Evolutionary conservation across 2,888 invertebrate species (phyloP), one percentile per base, ranked within the genome.

Genomic region (Cephalotes varians): DNA sequence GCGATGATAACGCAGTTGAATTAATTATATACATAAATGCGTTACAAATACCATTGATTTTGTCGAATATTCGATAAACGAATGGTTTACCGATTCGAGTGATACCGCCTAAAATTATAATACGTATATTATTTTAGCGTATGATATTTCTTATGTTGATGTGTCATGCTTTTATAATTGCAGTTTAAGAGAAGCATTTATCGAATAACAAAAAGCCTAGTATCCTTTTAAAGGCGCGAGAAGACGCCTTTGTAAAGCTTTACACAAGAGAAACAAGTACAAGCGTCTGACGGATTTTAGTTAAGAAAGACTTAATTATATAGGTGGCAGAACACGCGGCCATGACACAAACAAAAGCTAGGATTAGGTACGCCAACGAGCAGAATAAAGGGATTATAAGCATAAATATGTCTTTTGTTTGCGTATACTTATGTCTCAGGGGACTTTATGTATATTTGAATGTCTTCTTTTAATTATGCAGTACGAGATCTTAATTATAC

Each of bases 281-380:
- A 62, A 60, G 34, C 64, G 60, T 56, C 18, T 28, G 81, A 74
- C 49, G 76, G 64, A 83, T 80, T 85, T 85, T 71, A 80, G 58
- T 69, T 71, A 79, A 83, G 74, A 80, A 54, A 44, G 18, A 65
- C 82, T 72, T 83, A 83, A 83, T 83, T 83, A 83, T 62, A 31
- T 74, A 67, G 44, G 49, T 56, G 73, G 28, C 25, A n/a, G 37
- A 54, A 79, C 28, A 67, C 44, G 49, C 15, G 72, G 34, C 37
- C 47, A 25, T 62, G 72, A 47, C 49, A 49, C 12, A 44, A 67
- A 82, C 79, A 71, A 69, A 85, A 25, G 64, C 34, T 37, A 49
- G 81, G 76, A 84, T 82, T 82, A 74, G 51, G 49, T 72, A 44
- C 34, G 72, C 64, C 9, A 81, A 58, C n/a, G 49, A 25, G 15